Base-by-base conservation (phyloP, 2,113 vertebrate genomes). In the Sterrhoptilus dennistouni region DNA sequence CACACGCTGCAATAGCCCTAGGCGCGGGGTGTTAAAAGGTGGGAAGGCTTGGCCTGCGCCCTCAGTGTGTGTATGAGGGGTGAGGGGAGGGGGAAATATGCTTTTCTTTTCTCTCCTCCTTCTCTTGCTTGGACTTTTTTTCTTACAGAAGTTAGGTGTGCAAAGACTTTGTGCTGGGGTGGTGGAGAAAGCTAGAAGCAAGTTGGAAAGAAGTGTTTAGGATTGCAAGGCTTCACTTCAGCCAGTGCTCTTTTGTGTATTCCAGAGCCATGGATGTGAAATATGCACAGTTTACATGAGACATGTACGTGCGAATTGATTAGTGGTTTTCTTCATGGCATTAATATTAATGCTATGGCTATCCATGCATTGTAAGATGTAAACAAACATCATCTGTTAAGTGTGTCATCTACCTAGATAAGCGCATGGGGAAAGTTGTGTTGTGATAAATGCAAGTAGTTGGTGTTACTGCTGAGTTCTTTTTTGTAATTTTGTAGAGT, bases 61-160 rank as follows among this genome's bases (percentile, higher is more conserved):
- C 9, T 31, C 40, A 36, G 22, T 42, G 25, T 71, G 36, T 71
- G 33, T 71, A 1, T 47, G 40, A 5, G 33, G 71, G 63, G 18
- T 45, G 50, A 17, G 20, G 5, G 83, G 14, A 7, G 8, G 11
- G 38, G 38, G 38, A 38, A 38, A 38, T 38, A 38, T 64, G 45
- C 35, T 81, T 78, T 22, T 89, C 35, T 81, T 76, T 22, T 87
- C 22, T 80, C 74, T 20, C 7, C 28, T 83, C 57, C 31, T 47
- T 5, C 28, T n/a, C 28, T 74, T 72, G 76, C 63, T 23, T 52
- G 60, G 15, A 71, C 31, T 83, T 36, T 50, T 93, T 81, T 79
- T 77, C 27, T 95, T 77, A 61, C 79, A 80, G 90, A 85, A 90
- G 36, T 90, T 95, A 94, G 92, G 89, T 89, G 95, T 42, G 93